Evolutionary conservation across 64 coral and sea anemone species (phyloP).

Genomic region (Stichodactyla helianthus): DNA sequence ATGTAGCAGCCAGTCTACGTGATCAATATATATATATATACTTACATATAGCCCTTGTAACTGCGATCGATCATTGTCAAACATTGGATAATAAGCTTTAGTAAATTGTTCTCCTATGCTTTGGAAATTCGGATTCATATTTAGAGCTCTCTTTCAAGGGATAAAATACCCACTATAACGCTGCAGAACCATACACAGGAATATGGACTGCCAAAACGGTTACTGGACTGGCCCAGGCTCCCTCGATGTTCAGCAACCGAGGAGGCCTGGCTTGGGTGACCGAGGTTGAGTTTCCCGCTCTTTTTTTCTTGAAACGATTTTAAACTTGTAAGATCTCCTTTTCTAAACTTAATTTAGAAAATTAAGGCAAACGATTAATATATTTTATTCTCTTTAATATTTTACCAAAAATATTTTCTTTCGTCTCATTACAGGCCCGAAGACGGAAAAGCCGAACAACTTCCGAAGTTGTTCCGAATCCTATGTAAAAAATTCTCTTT

Average conservation of each 20-base stretch:
- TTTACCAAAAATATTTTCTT: no score
- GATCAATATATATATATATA: background rate
- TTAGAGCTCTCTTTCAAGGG: background rate
- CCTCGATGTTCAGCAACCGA: background rate
- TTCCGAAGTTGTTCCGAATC: background rate
- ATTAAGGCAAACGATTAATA: no score
- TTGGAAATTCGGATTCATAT: conserved; percentile 54
- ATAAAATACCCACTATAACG: background rate
- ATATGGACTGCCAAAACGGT: background rate
- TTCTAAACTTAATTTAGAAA: no score
- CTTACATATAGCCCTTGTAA: conserved; percentile 63
- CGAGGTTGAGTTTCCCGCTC: background rate
- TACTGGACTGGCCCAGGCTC: background rate
- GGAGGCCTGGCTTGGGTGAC: background rate
- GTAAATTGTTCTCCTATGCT: conserved; percentile 38
- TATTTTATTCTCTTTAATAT: no score
- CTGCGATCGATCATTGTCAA: conserved; percentile 44
- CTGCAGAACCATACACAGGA: background rate
- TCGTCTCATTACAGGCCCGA: no score
- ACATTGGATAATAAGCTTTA: conserved; percentile 35
- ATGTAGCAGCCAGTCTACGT: no score
- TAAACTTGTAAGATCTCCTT: no score
- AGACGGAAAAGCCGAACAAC: background rate
- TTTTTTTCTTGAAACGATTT: background rate
- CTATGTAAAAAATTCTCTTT: background rate